phyloP scores from a whole-genome alignment of 2,797 vertebrate genomes.

The Selene dorsalis region DNA sequence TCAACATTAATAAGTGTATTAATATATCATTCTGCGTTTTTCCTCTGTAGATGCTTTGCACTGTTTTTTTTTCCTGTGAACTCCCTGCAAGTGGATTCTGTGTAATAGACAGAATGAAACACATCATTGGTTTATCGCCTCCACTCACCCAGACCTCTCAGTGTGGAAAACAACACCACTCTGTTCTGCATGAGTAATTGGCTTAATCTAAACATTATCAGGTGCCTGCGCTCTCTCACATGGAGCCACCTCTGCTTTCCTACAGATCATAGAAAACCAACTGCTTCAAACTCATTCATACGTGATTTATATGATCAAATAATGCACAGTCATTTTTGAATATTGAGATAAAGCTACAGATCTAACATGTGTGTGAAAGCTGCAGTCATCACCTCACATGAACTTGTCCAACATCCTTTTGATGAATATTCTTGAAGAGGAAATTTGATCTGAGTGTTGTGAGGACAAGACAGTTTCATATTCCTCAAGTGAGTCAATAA shows the following conservation, averaged over 20 bases:
- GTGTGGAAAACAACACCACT: constrained; percentile 1
- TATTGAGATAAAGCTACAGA: not conserved
- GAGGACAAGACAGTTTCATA: not conserved
- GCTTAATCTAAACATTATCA: constrained; percentile 37
- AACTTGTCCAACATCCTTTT: not conserved
- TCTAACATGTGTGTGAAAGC: not conserved
- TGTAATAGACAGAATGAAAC: constrained; percentile 20
- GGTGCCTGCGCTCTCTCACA: constrained; percentile 31
- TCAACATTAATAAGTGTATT: constrained; percentile 16
- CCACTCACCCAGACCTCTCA: not conserved
- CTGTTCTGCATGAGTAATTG: constrained; percentile 22
- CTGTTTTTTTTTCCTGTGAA: constrained; percentile 20
- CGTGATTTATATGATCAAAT: not conserved
- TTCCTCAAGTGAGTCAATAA: not conserved
- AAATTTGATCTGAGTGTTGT: not conserved
- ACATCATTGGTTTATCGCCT: constrained; percentile 26
- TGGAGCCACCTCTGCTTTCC: not conserved
- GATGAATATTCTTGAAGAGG: not conserved
- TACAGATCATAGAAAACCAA: not conserved
- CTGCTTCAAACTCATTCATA: constrained; percentile 1
- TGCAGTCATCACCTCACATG: not conserved
- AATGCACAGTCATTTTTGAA: not conserved
- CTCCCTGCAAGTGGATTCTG: constrained; percentile 40
- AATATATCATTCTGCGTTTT: constrained; percentile 20
- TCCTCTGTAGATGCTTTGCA: not conserved